Evolutionary conservation across 2,797 vertebrate species (phyloP), one percentile per base, ranked within the genome.

Genomic region (Crocodylus rhombifer): DNA sequence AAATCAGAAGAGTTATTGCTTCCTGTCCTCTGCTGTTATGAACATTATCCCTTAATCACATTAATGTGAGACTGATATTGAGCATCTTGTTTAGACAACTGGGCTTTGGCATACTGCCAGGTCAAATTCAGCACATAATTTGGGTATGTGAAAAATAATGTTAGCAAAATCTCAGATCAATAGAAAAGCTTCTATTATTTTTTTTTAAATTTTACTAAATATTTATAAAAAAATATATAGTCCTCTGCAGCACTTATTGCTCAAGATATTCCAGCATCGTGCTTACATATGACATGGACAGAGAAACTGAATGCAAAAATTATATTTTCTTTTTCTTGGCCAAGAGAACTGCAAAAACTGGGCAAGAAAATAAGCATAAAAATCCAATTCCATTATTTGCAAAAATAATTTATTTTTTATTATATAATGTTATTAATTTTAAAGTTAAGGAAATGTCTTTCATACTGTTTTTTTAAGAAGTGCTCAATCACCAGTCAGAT

Each of bases 181-280:
- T 42, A 65, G 6, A 77, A 74, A 83, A 74, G 87, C 42, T 42
- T 2, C 16, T 85, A 60, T 2, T 63, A 1, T 16, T 94, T n/a
- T 67, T 3, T 0, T 74, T 89, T 90, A 51, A 71, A 26, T 88
- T 91, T 51, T 58, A 11, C 2, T 87, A 11, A 28, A 2, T 28
- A 4, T 5, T 87, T 88, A 92, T 61, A 11, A 51, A 77, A 26
- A 86, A 63, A 3, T 56, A 80, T n/a, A 74, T 21, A 65, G 21
- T 89, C 86, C 1, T 80, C 77, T 60, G 8, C 12, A 55, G 18
- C 77, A 69, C 55, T 80, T 71, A 16, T 55, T 82, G 82, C 79
- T 55, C 28, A 76, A 93, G 56, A 26, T 7, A 23, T 14, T 78
- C 80, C 6, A 67, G 33, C 0, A 0, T 71, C 84, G 13, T 6